phyloP scores from a whole-genome alignment of 1,140 invertebrate species.

The Globodera rostochiensis region DNA sequence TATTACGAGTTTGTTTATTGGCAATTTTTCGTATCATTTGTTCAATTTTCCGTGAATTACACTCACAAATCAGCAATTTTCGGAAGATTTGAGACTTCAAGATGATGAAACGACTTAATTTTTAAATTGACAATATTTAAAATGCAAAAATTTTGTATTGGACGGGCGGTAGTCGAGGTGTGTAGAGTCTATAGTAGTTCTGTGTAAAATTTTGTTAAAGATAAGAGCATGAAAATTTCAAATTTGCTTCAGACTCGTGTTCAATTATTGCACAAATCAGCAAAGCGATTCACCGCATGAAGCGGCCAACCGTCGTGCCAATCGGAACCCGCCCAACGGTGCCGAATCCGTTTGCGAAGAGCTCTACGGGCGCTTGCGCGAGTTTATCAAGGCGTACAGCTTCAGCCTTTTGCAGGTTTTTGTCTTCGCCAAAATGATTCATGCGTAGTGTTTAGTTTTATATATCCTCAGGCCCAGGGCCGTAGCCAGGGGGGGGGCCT shows the following conservation, averaged over 20 bases:
- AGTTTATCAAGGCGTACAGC: constrained; percentile 86
- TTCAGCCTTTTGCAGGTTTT: constrained; percentile 67
- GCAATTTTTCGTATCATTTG: not conserved
- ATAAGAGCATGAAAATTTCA: not conserved
- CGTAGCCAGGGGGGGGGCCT: no score
- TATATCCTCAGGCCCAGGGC: no score
- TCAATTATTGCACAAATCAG: constrained; percentile 51
- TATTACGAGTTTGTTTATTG: constrained; percentile 43
- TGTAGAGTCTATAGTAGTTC: no score
- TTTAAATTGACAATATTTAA: constrained; percentile 17
- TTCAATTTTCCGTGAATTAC: not conserved
- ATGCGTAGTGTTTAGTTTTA: no score
- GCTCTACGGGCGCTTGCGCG: constrained; percentile 86
- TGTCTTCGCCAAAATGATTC: constrained; percentile 11
- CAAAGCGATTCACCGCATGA: constrained; percentile 19
- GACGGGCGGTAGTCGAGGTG: not conserved
- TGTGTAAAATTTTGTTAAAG: no score
- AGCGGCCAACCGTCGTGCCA: not conserved
- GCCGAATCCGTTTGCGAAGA: constrained; percentile 93
- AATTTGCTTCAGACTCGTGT: constrained; percentile 47
- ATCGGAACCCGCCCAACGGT: constrained; percentile 67
- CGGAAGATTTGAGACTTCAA: no score
- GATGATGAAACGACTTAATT: no score
- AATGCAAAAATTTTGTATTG: not conserved
- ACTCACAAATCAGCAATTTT: no score